These are phyloP conservation scores for Arctocebus calabarensis DNA, from an alignment of 2,797 vertebrate species.

Conservation along the genomic window DNA sequence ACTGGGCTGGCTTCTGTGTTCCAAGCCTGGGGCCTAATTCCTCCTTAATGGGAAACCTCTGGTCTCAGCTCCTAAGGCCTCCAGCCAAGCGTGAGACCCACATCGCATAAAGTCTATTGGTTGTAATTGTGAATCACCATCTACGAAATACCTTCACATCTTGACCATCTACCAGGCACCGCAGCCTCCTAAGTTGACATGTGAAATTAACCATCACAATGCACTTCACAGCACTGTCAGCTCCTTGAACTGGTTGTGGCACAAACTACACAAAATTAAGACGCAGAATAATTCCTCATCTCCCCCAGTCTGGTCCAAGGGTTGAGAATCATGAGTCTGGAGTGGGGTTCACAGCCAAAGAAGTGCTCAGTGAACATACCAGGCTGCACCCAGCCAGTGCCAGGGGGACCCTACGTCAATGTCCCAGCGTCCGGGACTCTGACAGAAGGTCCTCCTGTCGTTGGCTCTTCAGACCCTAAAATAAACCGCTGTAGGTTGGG, in stretches of 20 bases:
- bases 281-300: fast-evolving
- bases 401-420: not conserved
- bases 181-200: fast-evolving
- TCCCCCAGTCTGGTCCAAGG: fast-evolving
- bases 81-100: not conserved
- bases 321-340: fast-evolving
- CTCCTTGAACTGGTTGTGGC: not conserved
- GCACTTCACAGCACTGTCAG: fast-evolving
- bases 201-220: fast-evolving
- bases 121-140: fast-evolving
- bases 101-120: not conserved
- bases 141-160: fast-evolving
- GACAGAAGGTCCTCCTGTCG: not conserved
- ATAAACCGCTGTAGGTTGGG: not conserved
- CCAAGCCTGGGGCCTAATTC: not conserved
- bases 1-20: not conserved
- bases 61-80: not conserved
- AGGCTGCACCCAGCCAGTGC: fast-evolving
- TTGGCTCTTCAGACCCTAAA: not conserved
- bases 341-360: fast-evolving
- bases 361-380: fast-evolving
- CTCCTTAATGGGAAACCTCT: not conserved
- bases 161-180: fast-evolving
- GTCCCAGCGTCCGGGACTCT: fast-evolving
- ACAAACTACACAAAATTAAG: fast-evolving